Conservation (phyloP, 2,888 invertebrate species). For the Taphrorychus bicolor region DNA sequence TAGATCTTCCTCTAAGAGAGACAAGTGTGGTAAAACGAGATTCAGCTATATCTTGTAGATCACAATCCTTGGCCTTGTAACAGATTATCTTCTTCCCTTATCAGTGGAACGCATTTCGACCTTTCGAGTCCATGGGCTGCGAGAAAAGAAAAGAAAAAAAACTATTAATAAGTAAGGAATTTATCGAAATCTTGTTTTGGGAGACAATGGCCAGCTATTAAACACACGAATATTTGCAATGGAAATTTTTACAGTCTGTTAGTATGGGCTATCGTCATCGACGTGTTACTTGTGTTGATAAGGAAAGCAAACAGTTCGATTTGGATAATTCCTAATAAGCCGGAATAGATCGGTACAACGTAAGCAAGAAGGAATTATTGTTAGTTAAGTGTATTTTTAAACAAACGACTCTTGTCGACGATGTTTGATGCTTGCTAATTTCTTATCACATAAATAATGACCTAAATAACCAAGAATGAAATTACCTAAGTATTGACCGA, state of each 20-base stretch:
- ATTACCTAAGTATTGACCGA: too few relatives aligned
- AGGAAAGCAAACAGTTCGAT: neutral
- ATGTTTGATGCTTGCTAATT: too few relatives aligned
- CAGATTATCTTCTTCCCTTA: constrained; percentile 33
- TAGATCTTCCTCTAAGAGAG: too few relatives aligned
- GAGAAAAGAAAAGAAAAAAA: constrained; percentile 31
- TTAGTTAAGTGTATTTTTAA: too few relatives aligned
- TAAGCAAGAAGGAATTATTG: too few relatives aligned
- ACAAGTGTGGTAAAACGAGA: too few relatives aligned
- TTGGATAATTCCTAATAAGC: neutral
- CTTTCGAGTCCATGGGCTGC: constrained; percentile 35
- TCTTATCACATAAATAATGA: too few relatives aligned
- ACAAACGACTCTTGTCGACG: too few relatives aligned
- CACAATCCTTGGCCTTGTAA: neutral
- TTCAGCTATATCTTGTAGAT: too few relatives aligned
- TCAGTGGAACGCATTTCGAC: constrained; percentile 29
- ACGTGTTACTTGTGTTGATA: neutral
- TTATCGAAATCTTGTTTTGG: neutral
- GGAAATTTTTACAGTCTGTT: neutral
- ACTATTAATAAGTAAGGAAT: constrained; percentile 6
- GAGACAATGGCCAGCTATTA: too few relatives aligned
- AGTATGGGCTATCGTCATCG: neutral
- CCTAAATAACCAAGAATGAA: too few relatives aligned
- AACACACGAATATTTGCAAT: neutral
- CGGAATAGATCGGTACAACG: neutral